Base-by-base conservation (phyloP, 1,140 invertebrate species). In the Helicoverpa armigera region DNA sequence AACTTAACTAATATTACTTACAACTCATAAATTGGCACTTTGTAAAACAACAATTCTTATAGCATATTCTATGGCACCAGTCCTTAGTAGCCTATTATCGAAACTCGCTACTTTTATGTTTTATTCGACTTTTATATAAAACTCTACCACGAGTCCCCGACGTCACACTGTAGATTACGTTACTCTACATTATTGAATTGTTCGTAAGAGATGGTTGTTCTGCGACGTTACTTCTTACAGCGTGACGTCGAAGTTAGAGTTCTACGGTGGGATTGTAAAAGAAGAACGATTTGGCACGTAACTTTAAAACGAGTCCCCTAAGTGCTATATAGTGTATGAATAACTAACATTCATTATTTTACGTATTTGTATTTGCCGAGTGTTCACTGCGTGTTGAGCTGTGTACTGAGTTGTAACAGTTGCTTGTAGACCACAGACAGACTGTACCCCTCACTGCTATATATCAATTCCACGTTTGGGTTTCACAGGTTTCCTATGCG, bases 261-360 rank as follows among this genome's bases (percentile, higher is more conserved):
- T 31, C 31, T 51, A 72, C 50, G n/a, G 53, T 77, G 60, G 60
- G 43, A 63, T 50, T 80, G 54, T 54, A 76, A 81, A 54, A 61
- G 43, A 72, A 77, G 35, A 60, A 72, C 61, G 23, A 67, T 85
- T 85, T 83, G 84, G 84, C 84, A 85, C 84, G 76, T 79, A 70
- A 79, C 13, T 65, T 82, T 61, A 51, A 58, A 74, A 80, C 50
- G 18, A 72, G 43, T 72, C 43, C 43, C 79, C 84, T 86, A 86
- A 51, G 82, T 78, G 79, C 73, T 84, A 80, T 69, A 50, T 82
- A 82, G 73, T 80, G 83, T 82, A 83, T 80, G 69, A 80, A 82
- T 75, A 84, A 72, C 83, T 87, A 87, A 87, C 83, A 86, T 83
- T 87, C 53, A 83, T 63, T 83, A 82, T 83, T 80, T 83, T 86